Conservation (phyloP, 2,113 vertebrate species). For the Cricetomys ansorgei region DNA sequence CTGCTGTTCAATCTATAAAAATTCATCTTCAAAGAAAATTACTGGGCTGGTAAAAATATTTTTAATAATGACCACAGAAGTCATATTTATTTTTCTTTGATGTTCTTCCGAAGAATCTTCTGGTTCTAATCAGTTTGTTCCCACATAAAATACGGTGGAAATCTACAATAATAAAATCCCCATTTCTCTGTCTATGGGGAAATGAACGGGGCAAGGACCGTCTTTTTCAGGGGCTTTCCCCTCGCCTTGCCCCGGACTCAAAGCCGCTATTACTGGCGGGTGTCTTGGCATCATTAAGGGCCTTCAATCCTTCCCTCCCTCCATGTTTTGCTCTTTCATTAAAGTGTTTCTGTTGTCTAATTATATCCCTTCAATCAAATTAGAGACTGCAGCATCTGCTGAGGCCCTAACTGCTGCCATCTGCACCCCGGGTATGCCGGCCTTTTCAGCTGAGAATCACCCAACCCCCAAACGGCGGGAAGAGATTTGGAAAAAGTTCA, state of each 20-base stretch:
- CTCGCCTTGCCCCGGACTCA: conserved; percentile 82
- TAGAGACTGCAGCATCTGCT: conserved; percentile 97
- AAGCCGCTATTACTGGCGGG: conserved; percentile 84
- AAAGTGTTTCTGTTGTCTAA: conserved; percentile 97
- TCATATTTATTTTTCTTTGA: conserved; percentile 87
- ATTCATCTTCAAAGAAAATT: conserved; percentile 88
- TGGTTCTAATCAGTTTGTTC: conserved; percentile 89
- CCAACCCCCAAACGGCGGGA: conserved; percentile 76
- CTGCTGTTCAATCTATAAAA: conserved; percentile 85
- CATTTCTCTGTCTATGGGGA: conserved; percentile 83
- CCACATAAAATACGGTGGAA: conserved; percentile 90
- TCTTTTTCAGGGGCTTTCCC: conserved; percentile 85
- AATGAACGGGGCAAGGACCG: conserved; percentile 82
- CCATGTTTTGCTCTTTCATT: conserved; percentile 89
- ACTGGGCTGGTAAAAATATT: conserved; percentile 89
- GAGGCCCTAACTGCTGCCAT: conserved; percentile 95
- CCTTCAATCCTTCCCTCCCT: conserved; percentile 90
- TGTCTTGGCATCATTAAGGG: conserved; percentile 90
- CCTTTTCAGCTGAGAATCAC: conserved; percentile 87
- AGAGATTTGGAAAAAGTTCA: conserved; percentile 74
- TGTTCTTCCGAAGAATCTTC: conserved; percentile 87
- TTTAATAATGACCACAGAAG: conserved; percentile 91
- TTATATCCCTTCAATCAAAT: conserved; percentile 98
- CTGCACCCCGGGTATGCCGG: conserved; percentile 91
- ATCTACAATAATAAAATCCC: conserved; percentile 89